Base-by-base conservation (phyloP, 1,140 invertebrate species). In the Hirudo medicinalis region DNA sequence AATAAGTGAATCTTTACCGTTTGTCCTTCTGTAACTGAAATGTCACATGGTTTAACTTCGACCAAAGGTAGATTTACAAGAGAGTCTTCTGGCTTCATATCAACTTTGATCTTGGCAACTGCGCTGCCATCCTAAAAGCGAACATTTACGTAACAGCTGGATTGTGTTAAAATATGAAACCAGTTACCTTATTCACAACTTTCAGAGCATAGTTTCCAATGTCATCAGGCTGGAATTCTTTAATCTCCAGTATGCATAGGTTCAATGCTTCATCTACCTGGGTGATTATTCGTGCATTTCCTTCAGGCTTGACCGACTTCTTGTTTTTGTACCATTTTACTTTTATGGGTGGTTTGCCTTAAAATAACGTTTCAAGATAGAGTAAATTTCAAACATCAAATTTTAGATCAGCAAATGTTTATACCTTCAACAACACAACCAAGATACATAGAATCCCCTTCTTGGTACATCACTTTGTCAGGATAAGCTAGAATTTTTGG, bases 261-360 rank as follows among this genome's bases (percentile, higher is more conserved):
- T 72, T 67, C 17, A 53, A 54, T 3, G 22, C 22, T 15, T 71
- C 66, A 32, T 72, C 72, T 32, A 70, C 36, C 5, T 72, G 25
- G 6, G 43, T 40, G 22, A 29, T 72, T 32, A 71, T 40, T 36
- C 57, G n/a, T n/a, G 70, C 53, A 29, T 72, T 32, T 57, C 70
- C 70, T 29, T 54, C 67, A 20, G 40, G 22, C 43, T 72, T 72
- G n/a, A 72, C 20, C 6, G 70, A n/a, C 32, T 72, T 69, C 29
- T 60, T 67, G 53, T 53, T 66, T 55, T 72, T 72, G 43, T 69
- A 72, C 72, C 72, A 72, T 29, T 66, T 72, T 4, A 72, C 54
- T 54, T 72, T 40, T 25, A 49, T 49, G 43, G 43, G 43, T 5
- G 43, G 43, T 49, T 49, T 49, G 9, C 43, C 43, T 49, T 49